Base-by-base conservation (phyloP, 2,797 vertebrate genomes). In the Rhodeus uyekii region DNA sequence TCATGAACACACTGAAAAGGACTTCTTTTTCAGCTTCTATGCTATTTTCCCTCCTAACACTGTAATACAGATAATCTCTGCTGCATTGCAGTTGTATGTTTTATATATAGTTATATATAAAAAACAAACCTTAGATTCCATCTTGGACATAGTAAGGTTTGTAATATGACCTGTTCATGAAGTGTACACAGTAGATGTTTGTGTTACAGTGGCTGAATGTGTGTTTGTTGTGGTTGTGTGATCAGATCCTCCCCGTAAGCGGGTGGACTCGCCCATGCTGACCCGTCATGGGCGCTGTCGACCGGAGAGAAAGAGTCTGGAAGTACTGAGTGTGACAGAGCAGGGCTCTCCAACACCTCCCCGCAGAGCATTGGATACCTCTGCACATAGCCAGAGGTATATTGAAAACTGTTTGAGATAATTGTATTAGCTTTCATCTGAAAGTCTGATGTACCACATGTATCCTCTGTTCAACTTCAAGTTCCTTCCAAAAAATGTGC, bases 241-340 rank as follows among this genome's bases (percentile, higher is more conserved):
- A 74, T 74, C 38, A 93, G 94, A 95, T 86, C 94, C 94, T 1
- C 93, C 94, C 12, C 93, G 96, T 86, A 97, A 98, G 86, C 94
- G 97, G 0, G 96, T 98, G 67, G 97, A 98, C 90, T 97, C 97
- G 0, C 97, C 97, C 16, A 97, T 97, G 97, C 84, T 98, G 89
- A 96, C 95, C 7, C 95, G 96, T 32, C 96, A 97, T 1, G 96
- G 96, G n/a, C 97, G 96, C 77, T 95, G 95, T 76, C 93, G 97
- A n/a, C 96, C 96, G 0, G 97, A 97, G 89, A 93, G 96, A 85
- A 98, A 97, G 86, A 97, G 96, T 83, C 93, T 98, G 93, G 97
- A 98, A 88, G 96, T 97, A 48, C 92, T 98, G 83, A 96, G 96
- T 77, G 95, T 97, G 83, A 98, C 96, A 0, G 97, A 98, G 2